Conservation (phyloP, 2,888 invertebrate species). For the Drosophila algonquin region DNA sequence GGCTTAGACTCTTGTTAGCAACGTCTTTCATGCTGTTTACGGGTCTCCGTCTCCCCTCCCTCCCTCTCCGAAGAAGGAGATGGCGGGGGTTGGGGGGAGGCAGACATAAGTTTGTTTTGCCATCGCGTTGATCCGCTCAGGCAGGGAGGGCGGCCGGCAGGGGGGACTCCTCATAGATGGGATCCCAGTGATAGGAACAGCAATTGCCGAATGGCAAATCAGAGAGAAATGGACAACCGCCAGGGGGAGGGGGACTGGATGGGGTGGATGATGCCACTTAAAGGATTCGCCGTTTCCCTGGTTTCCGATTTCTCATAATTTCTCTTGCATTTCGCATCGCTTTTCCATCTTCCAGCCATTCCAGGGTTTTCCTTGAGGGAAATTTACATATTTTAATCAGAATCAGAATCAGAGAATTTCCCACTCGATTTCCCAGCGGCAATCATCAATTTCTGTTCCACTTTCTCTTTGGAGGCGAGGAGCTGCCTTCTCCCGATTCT, state of each 20-base stretch:
- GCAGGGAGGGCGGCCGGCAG: not conserved
- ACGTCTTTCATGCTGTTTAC: conserved; percentile 41
- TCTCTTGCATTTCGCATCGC: conserved; percentile 31
- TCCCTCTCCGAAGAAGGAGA: not conserved
- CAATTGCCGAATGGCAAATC: conserved; percentile 31
- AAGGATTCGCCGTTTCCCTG: conserved; percentile 5
- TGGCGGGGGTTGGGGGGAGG: not conserved
- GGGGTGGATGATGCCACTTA: conserved; percentile 11
- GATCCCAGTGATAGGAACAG: conserved; percentile 50
- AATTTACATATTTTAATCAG: conserved; percentile 74
- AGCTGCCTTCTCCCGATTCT: conserved; percentile 35
- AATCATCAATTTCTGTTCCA: conserved; percentile 39
- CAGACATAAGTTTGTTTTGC: conserved; percentile 38
- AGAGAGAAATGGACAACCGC: conserved; percentile 10
- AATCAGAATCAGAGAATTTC: conserved; percentile 1
- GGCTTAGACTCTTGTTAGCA: conserved; percentile 68
- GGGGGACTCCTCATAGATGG: conserved; percentile 44
- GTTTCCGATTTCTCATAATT: conserved; percentile 9
- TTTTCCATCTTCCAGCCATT: conserved; percentile 2
- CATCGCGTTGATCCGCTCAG: conserved; percentile 26
- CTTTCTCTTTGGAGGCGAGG: not conserved
- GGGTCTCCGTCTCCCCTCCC: conserved; percentile 26
- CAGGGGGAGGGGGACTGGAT: not conserved
- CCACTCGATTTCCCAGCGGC: conserved; percentile 68
- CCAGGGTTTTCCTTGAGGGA: conserved; percentile 25